Percentiles rank a stretch among this genome's conserved stretches.
These are phyloP conservation scores for Galerucella pusilla DNA, from an alignment of 2,888 invertebrate genomes.

Conservation along the genomic window DNA sequence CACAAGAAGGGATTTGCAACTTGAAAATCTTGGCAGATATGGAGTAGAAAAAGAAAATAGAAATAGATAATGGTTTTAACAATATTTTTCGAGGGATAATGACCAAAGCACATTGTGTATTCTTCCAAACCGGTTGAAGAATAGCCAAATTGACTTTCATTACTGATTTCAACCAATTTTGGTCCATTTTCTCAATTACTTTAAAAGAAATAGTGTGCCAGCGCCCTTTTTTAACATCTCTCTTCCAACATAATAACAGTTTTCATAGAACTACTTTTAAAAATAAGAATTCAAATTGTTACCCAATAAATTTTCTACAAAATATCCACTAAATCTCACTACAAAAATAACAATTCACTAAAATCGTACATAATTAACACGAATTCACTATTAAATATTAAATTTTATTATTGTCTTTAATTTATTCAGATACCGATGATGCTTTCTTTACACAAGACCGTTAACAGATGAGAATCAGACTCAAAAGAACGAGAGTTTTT, in stretches of 20 bases:
- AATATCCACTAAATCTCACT: slow-evolving; percentile 29
- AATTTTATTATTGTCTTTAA: slow-evolving; percentile 11
- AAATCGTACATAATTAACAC: not conserved
- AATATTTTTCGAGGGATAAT: too few relatives aligned
- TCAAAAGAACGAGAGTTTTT: slow-evolving; percentile 44
- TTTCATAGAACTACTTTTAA: not conserved
- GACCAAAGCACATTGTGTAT: too few relatives aligned
- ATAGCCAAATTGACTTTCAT: too few relatives aligned
- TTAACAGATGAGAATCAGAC: slow-evolving; percentile 43
- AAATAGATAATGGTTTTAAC: too few relatives aligned
- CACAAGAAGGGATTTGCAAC: too few relatives aligned
- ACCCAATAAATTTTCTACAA: slow-evolving; percentile 28
- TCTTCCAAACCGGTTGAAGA: too few relatives aligned
- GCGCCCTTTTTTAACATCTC: not conserved
- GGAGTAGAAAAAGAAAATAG: too few relatives aligned
- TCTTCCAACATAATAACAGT: not conserved
- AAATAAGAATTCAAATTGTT: not conserved
- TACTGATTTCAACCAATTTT: not conserved
- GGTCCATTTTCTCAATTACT: not conserved
- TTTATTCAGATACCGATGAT: slow-evolving; percentile 10
- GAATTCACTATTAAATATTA: slow-evolving; percentile 1
- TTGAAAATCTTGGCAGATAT: too few relatives aligned
- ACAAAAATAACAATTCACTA: slow-evolving; percentile 19
- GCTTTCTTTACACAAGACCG: slow-evolving; percentile 34
- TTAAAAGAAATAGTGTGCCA: not conserved